Base-by-base conservation (phyloP, 2,797 vertebrate species). In the Bovichtus diacanthus region DNA sequence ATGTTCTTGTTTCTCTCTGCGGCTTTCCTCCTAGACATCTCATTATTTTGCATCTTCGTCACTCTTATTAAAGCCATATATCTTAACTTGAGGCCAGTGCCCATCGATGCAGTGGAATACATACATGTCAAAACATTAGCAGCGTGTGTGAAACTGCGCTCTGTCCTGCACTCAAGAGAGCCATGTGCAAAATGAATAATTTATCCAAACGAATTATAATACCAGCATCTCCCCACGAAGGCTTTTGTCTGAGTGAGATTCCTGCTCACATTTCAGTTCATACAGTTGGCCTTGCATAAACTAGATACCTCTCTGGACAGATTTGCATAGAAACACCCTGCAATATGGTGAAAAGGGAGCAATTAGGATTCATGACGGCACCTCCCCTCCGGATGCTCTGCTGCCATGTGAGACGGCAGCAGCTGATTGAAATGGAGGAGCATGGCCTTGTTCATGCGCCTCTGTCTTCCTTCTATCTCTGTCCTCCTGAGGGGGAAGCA, bases 281-380 rank as follows among this genome's bases (percentile, higher is more conserved):
- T 89, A 90, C 85, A 89, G 74, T 91, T 78, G 79, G 85, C 83
- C 85, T 90, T 88, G 89, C 82, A 92, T 87, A 89, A 87, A 91
- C 85, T 54, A 81, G 85, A 92, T 92, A 86, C 82, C 87, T 91
- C 90, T 84, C 84, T 76, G 77, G 90, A 85, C 83, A 84, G 76
- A 94, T 94, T 94, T 93, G 93, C 93, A 94, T 94, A 91, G 91
- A 94, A 94, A 91, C 86, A 80, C 90, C 86, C 87, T 76, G 84
- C 85, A 87, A 92, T 76, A 80, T 83, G 88, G 84, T 78, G 81
- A 89, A 92, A 89, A 89, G 89, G 88, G 92, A 92, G 91, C 86
- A 92, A 94, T 94, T 95, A 94, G 88, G 92, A 95, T 95, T 92
- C 93, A 93, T 87, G 89, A 77, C 90, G 77, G 87, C 69, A 63